Evolutionary conservation across 2,888 invertebrate species (phyloP).

Genomic region (Eumerus sabulonum): DNA sequence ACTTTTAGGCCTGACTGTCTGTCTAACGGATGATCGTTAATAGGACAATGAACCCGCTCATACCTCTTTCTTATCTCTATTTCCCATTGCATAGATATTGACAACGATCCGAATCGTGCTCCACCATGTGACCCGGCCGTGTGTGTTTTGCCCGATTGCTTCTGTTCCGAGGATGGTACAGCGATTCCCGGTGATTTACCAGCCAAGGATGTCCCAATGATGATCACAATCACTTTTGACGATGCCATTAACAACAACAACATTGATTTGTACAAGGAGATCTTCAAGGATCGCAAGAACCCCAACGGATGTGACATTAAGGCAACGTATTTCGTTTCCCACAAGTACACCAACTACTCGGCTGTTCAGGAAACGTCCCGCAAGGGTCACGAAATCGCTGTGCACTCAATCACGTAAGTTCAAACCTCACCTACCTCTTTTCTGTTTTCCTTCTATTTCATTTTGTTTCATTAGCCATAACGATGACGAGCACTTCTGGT

Average conservation of each 20-base stretch:
- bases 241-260: conserved; percentile 97
- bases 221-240: conserved; percentile 96
- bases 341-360: conserved; percentile 96
- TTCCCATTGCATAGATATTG: conserved; percentile 87
- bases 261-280: conserved; percentile 94
- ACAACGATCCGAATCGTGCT: conserved; percentile 95
- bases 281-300: conserved; percentile 94
- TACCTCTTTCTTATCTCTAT: conserved; percentile 6
- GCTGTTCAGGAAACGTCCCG: conserved; percentile 94
- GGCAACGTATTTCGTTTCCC: conserved; percentile 94
- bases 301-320: conserved; percentile 96
- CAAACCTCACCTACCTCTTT: background rate
- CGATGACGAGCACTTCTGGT: conserved; percentile 95
- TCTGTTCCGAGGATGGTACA: conserved; percentile 96
- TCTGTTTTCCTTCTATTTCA: conserved; percentile 1
- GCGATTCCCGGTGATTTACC: conserved; percentile 91
- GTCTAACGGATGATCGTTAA: conserved; percentile 37
- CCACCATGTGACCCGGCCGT: conserved; percentile 92
- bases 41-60: conserved; percentile 42
- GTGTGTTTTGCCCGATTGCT: conserved; percentile 94
- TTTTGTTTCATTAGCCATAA: conserved; percentile 84
- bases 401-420: conserved; percentile 95
- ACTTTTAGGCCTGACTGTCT: conserved; percentile 32
- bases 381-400: conserved; percentile 95
- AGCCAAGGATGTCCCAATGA: conserved; percentile 92